Evolutionary conservation across 2,797 vertebrate genomes (phyloP), one percentile per base, ranked within the genome.

Genomic region (Danio choprae): DNA sequence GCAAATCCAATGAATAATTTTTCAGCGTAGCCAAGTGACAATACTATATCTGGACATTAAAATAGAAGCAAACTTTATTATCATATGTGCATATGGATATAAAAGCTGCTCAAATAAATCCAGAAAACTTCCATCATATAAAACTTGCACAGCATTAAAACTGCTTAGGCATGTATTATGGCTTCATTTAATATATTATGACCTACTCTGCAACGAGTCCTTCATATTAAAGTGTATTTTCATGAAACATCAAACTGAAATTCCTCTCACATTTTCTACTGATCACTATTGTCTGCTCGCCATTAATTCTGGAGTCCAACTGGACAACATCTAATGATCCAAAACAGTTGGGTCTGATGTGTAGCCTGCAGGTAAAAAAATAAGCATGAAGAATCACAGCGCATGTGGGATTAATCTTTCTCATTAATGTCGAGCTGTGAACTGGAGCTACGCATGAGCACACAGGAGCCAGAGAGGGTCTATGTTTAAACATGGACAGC

Each of bases 401-500:
- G 40, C 68, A 48, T 38, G 15, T 59, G 59, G 53, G 60, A 80
- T 72, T 79, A 60, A 83, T 79, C 63, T 69, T 53, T 58, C 78
- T 79, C 67, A 79, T 74, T 82, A 77, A 72, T 18, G 7, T 43
- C 4, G 18, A 9, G 36, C 74, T 73, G 62, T 53, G 68, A 68
- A 73, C 55, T 20, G 53, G 16, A 55, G 63, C 20, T 55, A 10
- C 7, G 48, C 76, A 62, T 59, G 81, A 69, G 53, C 58, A 16
- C 69, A 77, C 74, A 38, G 13, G 59, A 64, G 43, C 7, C 15
- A 15, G 60, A 43, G 48, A 71, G 75, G 43, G 38, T 80, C 69
- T 58, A 36, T 72, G 69, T 75, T 72, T 56, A 74, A 83, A 74
- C 53, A 68, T 46, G 22, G 44, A 40, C 55, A 20, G 63, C 18